Conservation (phyloP, 1,140 invertebrate genomes). For the Drosophila nebulosa region DNA sequence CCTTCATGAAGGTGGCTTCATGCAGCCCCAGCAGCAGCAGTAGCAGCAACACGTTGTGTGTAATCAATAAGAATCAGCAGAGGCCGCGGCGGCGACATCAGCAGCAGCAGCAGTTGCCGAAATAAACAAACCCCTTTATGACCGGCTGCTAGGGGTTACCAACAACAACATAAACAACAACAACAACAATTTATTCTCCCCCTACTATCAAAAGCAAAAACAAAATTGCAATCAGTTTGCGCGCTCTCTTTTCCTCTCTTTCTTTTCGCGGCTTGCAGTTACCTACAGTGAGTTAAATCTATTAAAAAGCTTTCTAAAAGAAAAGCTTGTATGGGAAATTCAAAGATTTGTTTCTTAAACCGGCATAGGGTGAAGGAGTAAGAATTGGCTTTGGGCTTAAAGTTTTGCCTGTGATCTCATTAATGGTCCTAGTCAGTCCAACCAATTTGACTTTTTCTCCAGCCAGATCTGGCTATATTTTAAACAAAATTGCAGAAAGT, state of each 20-base stretch:
- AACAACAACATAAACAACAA: conserved; percentile 65
- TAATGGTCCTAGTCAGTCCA: too few relatives aligned
- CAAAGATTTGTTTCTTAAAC: neutral
- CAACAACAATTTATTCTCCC: conserved; percentile 28
- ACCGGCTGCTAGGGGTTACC: conserved; percentile 62
- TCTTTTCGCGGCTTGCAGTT: conserved; percentile 7
- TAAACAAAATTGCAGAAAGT: too few relatives aligned
- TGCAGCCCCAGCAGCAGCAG: conserved; percentile 4
- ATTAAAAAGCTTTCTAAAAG: neutral
- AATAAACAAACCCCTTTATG: conserved; percentile 41
- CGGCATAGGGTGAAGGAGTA: too few relatives aligned
- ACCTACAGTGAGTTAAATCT: neutral
- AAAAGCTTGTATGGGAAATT: neutral
- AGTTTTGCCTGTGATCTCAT: too few relatives aligned
- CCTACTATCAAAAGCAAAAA: conserved; percentile 30
- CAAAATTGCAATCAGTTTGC: conserved; percentile 23
- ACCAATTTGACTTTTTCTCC: too few relatives aligned
- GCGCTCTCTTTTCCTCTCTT: neutral
- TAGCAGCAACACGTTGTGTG: conserved; percentile 66
- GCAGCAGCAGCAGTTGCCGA: conserved; percentile 23
- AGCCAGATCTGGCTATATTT: too few relatives aligned
- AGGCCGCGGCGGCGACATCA: conserved; percentile 7
- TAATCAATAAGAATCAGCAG: conserved; percentile 62
- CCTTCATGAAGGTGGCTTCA: conserved; percentile 77
- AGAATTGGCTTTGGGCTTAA: too few relatives aligned